Conservation (phyloP, 2,888 invertebrate species). For the Abrostola tripartita region DNA sequence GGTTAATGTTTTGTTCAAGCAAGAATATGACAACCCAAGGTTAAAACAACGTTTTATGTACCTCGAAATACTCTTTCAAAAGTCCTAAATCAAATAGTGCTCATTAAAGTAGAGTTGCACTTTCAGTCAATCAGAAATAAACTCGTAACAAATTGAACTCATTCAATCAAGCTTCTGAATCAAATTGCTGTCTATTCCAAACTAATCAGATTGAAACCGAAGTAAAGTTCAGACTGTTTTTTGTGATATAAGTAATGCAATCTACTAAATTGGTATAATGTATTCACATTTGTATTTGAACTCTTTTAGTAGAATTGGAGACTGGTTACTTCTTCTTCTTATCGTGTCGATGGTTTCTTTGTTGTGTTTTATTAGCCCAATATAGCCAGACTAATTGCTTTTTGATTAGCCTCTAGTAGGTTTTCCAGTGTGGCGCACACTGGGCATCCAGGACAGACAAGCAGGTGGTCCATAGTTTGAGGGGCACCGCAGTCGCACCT, state of each 20-base stretch:
- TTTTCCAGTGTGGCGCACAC: no score
- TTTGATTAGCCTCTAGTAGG: no score
- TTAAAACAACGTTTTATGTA: no score
- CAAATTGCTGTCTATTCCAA: conserved; percentile 27
- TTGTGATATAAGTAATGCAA: not conserved
- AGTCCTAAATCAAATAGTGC: not conserved
- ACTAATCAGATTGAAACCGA: conserved; percentile 23
- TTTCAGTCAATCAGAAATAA: conserved; percentile 19
- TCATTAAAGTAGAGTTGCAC: conserved; percentile 16
- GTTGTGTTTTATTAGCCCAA: no score
- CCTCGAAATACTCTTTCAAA: not conserved
- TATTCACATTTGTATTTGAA: not conserved
- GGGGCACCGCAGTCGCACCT: no score
- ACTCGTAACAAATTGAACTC: conserved; percentile 28
- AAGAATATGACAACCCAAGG: no score
- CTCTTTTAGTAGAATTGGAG: not conserved
- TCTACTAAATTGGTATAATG: not conserved
- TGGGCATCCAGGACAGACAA: no score
- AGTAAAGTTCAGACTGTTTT: conserved; percentile 11
- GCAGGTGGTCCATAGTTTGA: no score
- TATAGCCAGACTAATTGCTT: no score
- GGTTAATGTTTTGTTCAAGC: no score
- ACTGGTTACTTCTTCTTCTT: no score
- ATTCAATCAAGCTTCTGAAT: conserved; percentile 23
- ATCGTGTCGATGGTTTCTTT: no score